These are phyloP conservation scores for Ichneumon xanthorius DNA, from an alignment of 2,888 invertebrate species.

Conservation along the genomic window DNA sequence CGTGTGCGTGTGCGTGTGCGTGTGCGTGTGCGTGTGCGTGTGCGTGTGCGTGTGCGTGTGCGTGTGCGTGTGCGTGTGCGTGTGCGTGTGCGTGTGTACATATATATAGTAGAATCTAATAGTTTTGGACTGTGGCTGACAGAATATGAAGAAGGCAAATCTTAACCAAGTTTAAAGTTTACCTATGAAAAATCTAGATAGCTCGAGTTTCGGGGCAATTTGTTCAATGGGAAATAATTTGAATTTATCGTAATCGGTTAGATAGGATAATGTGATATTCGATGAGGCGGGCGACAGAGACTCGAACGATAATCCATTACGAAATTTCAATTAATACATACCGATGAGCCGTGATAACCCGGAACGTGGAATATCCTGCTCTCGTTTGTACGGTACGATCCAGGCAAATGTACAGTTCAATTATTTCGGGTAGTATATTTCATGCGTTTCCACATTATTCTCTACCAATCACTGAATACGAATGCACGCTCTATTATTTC, in stretches of 20 bases:
- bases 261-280: constrained; percentile 50
- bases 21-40: too few relatives aligned
- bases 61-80: too few relatives aligned
- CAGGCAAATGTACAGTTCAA: constrained; percentile 53
- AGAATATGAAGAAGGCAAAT: constrained; percentile 11
- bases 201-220: not conserved
- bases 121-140: constrained; percentile 11
- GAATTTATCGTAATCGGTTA: constrained; percentile 66
- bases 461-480: not conserved
- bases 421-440: constrained; percentile 52
- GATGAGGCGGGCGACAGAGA: constrained; percentile 39
- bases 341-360: constrained; percentile 49
- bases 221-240: constrained; percentile 70
- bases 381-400: constrained; percentile 31
- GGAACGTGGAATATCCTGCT: constrained; percentile 59
- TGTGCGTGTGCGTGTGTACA: too few relatives aligned
- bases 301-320: constrained; percentile 59
- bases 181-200: constrained; percentile 7
- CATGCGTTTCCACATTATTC: not conserved
- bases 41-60: too few relatives aligned
- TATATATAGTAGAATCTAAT: not conserved
- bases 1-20: too few relatives aligned
- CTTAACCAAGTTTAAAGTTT: constrained; percentile 21
- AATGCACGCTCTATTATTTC: not conserved
- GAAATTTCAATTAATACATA: constrained; percentile 69